Conservation (phyloP, 2,113 vertebrate species). For the Chiloscyllium plagiosum region DNA sequence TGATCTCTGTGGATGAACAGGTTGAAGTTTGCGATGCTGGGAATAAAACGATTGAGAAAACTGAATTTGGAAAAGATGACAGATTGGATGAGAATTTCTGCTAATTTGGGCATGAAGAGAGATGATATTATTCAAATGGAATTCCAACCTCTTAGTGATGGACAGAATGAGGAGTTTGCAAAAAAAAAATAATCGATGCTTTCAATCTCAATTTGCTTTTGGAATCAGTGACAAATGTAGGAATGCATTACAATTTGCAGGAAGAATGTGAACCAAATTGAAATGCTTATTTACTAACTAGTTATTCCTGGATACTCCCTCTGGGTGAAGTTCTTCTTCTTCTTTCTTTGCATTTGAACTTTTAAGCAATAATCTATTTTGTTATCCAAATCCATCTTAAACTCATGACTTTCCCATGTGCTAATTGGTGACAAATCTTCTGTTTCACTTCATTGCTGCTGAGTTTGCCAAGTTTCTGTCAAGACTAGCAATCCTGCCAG, state of each 20-base stretch:
- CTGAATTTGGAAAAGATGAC: not conserved
- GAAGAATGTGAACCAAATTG: not conserved
- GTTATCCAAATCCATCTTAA: not conserved
- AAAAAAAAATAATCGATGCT: not conserved
- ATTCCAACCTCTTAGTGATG: not conserved
- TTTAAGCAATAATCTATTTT: not conserved
- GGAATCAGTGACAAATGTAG: not conserved
- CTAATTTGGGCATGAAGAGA: not conserved
- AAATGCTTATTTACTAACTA: not conserved
- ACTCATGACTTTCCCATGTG: not conserved
- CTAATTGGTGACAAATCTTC: not conserved
- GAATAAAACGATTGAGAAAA: not conserved
- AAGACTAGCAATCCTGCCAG: not conserved
- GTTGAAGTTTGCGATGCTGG: not conserved
- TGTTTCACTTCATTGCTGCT: not conserved
- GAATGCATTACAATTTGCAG: not conserved
- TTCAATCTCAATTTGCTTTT: not conserved
- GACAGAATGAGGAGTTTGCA: not conserved
- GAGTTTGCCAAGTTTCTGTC: not conserved
- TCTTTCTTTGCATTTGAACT: not conserved
- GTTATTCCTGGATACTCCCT: not conserved
- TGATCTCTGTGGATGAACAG: not conserved
- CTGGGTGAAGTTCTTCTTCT: not conserved
- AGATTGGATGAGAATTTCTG: not conserved
- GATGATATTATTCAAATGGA: not conserved